phyloP scores from a whole-genome alignment of 2,888 invertebrate species.

The Branchinecta sandiegonensis region DNA sequence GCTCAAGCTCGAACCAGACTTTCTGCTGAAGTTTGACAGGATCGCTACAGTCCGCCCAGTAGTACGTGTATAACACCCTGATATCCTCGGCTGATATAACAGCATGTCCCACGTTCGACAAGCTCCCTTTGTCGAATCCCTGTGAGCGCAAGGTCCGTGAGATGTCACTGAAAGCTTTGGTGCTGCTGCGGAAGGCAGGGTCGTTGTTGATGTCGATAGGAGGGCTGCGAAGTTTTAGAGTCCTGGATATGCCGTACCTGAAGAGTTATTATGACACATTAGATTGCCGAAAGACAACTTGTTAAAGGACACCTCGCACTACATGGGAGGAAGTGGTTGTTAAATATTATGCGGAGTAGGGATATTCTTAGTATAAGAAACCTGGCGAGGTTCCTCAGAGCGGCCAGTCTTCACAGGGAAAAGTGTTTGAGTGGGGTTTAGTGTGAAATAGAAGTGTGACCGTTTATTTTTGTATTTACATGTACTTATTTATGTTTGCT shows the following conservation, averaged over 20 bases:
- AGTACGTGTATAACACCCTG: background rate
- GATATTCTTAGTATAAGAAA: too few relatives aligned
- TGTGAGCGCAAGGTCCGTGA: background rate
- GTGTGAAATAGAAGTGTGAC: too few relatives aligned
- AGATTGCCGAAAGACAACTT: too few relatives aligned
- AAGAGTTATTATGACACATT: too few relatives aligned
- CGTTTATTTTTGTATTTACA: too few relatives aligned
- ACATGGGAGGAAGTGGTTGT: too few relatives aligned
- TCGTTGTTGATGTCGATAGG: constrained; percentile 8
- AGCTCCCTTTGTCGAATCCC: background rate
- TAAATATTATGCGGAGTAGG: too few relatives aligned
- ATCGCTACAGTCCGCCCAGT: constrained; percentile 5
- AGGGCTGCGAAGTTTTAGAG: background rate
- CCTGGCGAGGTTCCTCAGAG: too few relatives aligned
- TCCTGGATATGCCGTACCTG: constrained; percentile 1
- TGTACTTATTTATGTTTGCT: too few relatives aligned
- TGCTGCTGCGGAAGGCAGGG: constrained; percentile 6
- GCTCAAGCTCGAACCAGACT: background rate
- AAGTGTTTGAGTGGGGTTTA: too few relatives aligned
- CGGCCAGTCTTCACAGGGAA: too few relatives aligned
- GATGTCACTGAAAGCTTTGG: constrained; percentile 10
- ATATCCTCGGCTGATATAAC: background rate
- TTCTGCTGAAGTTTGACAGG: background rate
- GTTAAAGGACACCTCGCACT: too few relatives aligned
- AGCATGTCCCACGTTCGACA: background rate